Percentiles rank a stretch among this genome's conserved stretches.
phyloP scores from a whole-genome alignment of 2,113 vertebrate genomes.

The Toxostoma redivivum region DNA sequence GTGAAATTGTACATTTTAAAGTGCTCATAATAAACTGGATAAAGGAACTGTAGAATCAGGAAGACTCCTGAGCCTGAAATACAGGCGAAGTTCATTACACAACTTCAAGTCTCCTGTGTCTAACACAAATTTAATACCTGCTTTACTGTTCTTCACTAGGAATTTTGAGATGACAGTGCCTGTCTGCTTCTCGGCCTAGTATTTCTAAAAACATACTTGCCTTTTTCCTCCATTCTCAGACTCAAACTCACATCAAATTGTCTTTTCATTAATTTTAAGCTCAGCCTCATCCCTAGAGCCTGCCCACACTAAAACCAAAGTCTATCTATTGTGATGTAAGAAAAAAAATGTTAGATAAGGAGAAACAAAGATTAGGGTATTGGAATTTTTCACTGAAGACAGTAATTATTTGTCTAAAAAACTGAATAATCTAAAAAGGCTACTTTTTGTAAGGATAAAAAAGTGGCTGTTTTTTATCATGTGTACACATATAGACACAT shows the following conservation, averaged over 20 bases:
- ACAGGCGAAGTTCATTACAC: neutral
- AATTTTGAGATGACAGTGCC: neutral
- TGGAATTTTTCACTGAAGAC: neutral
- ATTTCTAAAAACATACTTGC: neutral
- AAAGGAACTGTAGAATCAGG: neutral
- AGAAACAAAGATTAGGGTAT: neutral
- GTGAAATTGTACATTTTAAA: neutral
- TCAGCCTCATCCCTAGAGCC: neutral
- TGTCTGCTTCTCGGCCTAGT: neutral
- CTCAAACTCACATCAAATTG: neutral
- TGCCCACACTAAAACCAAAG: neutral
- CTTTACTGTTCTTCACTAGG: neutral
- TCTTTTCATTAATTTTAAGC: neutral
- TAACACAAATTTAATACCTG: neutral
- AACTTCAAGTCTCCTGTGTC: neutral
- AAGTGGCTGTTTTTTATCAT: neutral
- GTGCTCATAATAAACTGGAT: neutral
- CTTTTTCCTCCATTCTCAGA: neutral
- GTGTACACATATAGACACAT: accelerated
- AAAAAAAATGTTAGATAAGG: neutral
- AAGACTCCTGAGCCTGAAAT: neutral
- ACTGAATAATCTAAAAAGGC: neutral
- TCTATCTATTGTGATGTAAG: neutral
- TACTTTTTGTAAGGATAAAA: neutral
- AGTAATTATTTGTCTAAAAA: neutral